Evolutionary conservation across 2,113 vertebrate genomes (phyloP).

Genomic region (Tursiops truncatus): DNA sequence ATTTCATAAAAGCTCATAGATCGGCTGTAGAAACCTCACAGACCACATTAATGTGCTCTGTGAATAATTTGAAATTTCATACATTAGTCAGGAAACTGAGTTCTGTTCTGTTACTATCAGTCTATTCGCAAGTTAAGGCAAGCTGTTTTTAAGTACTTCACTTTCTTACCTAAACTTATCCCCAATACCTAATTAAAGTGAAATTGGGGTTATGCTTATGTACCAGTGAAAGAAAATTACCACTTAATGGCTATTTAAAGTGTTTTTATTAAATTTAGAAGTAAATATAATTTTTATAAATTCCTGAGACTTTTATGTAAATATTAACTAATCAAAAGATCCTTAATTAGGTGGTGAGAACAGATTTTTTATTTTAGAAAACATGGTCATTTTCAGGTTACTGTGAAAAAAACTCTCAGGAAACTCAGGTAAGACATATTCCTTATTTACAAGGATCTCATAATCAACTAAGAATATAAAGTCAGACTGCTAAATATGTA

Average conservation of each 20-base stretch:
- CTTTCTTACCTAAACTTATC: not conserved
- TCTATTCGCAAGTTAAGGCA: not conserved
- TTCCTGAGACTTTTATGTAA: not conserved
- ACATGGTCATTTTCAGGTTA: not conserved
- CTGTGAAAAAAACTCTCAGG: not conserved
- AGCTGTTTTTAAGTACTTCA: constrained; percentile 12
- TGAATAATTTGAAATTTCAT: constrained; percentile 35
- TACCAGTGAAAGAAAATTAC: not conserved
- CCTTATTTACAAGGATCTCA: not conserved
- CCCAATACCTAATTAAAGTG: constrained; percentile 8
- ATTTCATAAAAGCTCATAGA: not conserved
- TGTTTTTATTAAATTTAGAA: not conserved
- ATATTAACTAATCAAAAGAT: not conserved
- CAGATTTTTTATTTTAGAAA: constrained; percentile 25
- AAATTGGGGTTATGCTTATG: not conserved
- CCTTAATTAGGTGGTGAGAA: not conserved
- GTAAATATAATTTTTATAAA: constrained; percentile 21
- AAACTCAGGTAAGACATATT: not conserved
- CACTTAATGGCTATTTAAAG: not conserved
- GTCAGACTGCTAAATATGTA: not conserved
- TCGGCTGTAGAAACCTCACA: not conserved
- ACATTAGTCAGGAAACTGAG: constrained; percentile 26
- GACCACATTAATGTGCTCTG: not conserved
- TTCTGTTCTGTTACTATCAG: not conserved
- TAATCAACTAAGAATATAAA: not conserved